Evolutionary conservation across 2,113 vertebrate species (phyloP), one percentile per base, ranked within the genome.

Genomic region (Ivindomyrus marchei): DNA sequence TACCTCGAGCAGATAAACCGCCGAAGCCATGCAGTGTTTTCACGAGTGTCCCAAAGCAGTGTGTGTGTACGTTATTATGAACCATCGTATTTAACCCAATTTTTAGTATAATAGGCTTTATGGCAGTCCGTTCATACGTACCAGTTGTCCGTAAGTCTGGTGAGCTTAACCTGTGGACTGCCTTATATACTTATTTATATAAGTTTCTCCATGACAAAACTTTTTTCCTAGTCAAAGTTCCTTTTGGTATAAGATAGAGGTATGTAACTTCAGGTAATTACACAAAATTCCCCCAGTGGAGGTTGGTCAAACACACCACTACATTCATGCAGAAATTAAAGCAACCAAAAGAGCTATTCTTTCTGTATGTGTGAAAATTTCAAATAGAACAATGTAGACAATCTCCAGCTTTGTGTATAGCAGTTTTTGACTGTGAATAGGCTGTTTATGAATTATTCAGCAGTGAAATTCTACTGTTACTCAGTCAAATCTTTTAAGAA

Each of bases 371-470:
- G 62, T 31, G 62, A 27, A 70, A 31, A 80, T 80, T 80, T 80
- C 74, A 80, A 42, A 42, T 13, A 70, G 27, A 31, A 70, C 62
- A 70, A 31, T 80, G 36, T 42, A 80, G 74, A 77, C 70, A 77
- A 80, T 80, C 36, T 19, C 36, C 74, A 8, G 74, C 11, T 0
- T 80, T 42, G 17, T 80, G 15, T 80, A 80, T 42, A 19, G 36
- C 36, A 19, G 31, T 80, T 42, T 77, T 77, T 80, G 3, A 80
- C 36, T 80, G 74, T 39, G 74, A 80, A 80, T 39, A 19, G 3
- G 36, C 15, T 80, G 74, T 80, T 80, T 80, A 80, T 80, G 74
- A 80, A 80, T 80, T 80, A 80, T 80, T 77, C 70, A 77, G 36
- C n/a, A 36, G 66, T 77, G 27, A 36, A 39, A 77, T 39, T 77